phyloP scores from a whole-genome alignment of 2,797 vertebrate genomes.

The Falco novaeseelandiae region DNA sequence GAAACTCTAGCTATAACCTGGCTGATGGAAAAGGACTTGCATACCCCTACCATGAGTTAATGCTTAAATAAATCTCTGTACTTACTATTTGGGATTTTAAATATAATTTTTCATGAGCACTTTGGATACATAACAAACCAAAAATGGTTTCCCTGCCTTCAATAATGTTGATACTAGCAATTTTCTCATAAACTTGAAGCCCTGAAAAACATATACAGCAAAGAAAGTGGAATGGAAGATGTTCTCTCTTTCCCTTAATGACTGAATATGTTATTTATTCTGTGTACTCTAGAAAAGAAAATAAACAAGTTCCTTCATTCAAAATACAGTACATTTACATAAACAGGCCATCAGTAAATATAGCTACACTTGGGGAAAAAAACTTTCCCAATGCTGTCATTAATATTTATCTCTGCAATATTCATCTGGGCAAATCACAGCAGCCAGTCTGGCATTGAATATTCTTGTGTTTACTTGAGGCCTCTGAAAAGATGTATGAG shows the following conservation, averaged over 20 bases:
- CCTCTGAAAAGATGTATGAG: constrained; percentile 33
- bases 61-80: neutral
- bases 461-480: constrained; percentile 32
- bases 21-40: neutral
- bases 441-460: neutral
- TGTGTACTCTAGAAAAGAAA: neutral
- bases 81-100: neutral
- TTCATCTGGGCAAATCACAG: constrained; percentile 3
- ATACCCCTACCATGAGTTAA: neutral
- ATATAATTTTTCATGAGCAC: neutral
- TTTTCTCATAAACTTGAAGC: neutral
- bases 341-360: constrained; percentile 12
- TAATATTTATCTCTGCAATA: constrained; percentile 51
- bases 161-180: neutral
- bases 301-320: constrained; percentile 32
- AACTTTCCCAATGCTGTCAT: neutral
- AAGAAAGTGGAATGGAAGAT: neutral
- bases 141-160: neutral
- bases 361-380: neutral
- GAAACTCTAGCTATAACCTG: neutral
- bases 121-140: neutral
- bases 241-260: constrained; percentile 2
- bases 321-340: constrained; percentile 35
- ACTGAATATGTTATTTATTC: neutral
- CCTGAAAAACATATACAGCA: neutral